Base-by-base conservation (phyloP, 2,113 vertebrate species). In the Bubo scandiacus region DNA sequence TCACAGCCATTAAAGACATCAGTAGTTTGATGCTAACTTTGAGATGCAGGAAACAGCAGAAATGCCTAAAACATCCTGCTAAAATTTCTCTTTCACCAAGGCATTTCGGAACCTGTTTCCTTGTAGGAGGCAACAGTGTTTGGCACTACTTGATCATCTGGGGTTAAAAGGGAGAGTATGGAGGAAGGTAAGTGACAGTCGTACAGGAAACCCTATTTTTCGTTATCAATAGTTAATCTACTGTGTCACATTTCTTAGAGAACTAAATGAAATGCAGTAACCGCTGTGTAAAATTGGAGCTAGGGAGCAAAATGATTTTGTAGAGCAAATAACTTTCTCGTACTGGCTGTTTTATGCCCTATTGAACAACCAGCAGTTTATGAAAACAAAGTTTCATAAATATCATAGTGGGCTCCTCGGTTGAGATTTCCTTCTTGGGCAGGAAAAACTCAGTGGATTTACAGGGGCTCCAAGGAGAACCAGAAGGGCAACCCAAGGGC, bases 361-460 rank as follows among this genome's bases (percentile, higher is more conserved):
- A 96, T 92, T 98, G 96, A 97, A 97, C 96, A 98, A 96, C 67
- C 86, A 95, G 95, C 88, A 97, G 93, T 95, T 98, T 97, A 96
- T 96, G 95, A 96, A 97, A 98, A 98, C 94, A 96, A 98, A 81
- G 26, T 96, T 96, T 97, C 94, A 95, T 96, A 96, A 94, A 96
- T 58, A 97, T 17, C 1, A 1, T 75, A 30, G 11, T 68, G 75
- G 86, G 86, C 70, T 96, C 30, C 82, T 51, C 4, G 11, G 68
- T 16, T 26, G 80, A 92, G 71, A 79, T 55, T 74, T 88, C 85
- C 73, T 67, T 58, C 63, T 22, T 9, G 5, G 5, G 25, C 71
- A 49, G 34, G 34, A 77, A 57, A 5, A 30, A 14, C 26, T 26
- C n/a, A 9, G 7, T 26, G 38, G 57, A 43, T 81, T 78, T 66